phyloP scores from a whole-genome alignment of 2,113 vertebrate species.

The Strigops habroptila region DNA sequence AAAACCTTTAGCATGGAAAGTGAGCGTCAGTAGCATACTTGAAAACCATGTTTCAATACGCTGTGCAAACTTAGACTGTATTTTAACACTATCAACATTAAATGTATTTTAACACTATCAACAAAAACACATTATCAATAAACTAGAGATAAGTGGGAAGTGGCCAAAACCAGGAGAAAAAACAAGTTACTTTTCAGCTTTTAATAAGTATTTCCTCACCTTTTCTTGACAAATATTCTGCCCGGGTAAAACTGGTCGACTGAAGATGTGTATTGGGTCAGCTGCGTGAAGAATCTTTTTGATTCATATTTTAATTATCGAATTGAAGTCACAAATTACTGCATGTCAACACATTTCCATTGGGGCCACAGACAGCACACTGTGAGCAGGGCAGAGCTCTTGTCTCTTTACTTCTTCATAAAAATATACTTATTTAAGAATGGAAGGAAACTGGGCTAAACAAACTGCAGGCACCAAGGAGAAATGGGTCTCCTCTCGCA shows the following conservation, averaged over 20 bases:
- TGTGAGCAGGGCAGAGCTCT: neutral
- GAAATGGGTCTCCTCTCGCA: neutral
- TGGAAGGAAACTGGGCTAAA: neutral
- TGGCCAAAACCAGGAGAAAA: neutral
- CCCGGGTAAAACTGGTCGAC: neutral
- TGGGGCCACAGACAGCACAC: neutral
- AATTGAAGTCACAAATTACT: neutral
- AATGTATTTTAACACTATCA: neutral
- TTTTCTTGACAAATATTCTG: neutral
- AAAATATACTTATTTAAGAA: neutral
- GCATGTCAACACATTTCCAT: neutral
- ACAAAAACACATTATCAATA: neutral
- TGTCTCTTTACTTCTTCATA: neutral
- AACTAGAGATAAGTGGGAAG: neutral
- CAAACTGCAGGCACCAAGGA: neutral
- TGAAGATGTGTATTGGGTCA: fast-evolving
- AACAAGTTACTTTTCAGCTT: neutral
- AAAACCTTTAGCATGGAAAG: neutral
- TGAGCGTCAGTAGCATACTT: neutral
- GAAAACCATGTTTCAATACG: neutral
- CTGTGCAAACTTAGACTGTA: neutral
- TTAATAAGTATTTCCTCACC: neutral
- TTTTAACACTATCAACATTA: neutral
- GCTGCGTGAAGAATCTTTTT: neutral
- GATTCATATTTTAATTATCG: neutral